Base-by-base conservation (phyloP, 2,113 vertebrate species). In the Barbus barbus region DNA sequence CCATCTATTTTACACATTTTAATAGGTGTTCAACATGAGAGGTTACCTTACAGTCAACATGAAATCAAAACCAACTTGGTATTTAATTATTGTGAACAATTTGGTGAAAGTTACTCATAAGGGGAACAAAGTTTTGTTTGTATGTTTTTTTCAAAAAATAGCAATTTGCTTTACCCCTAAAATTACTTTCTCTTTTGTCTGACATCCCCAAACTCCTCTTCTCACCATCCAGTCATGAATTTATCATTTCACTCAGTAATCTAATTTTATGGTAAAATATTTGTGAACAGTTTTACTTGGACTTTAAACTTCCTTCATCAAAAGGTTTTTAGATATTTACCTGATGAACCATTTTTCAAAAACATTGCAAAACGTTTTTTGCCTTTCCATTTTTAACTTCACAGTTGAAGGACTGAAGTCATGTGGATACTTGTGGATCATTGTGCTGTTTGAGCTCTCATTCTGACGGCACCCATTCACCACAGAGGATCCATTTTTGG, bases 91-190 rank as follows among this genome's bases (percentile, higher is more conserved):
- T 38, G 20, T 5, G 3, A 71, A 12, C 20, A 12, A 38, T 38
- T 36, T 38, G 20, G 20, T 38, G 67, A 71, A 38, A 22, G 33
- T 38, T 71, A 1, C 36, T 38, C 4, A 36, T 4, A 36, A 58
- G 6, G 8, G 20, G 22, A n/a, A 58, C 6, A 22, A 12, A 44
- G 41, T 44, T 44, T 9, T 78, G 89, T 87, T 38, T 84, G 13
- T 1, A 8, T 9, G 0, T 22, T 58, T 41, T 48, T 48, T 16
- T 16, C 14, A 16, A 12, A 5, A 44, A 44, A 12, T 6, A 44
- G 11, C 12, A 26, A 61, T 4, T 61, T 61, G 58, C 11, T 13
- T 4, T 1, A 60, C 9, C 11, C n/a, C 3, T n/a, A 60, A 60
- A 60, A 24, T n/a, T n/a, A n/a, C n/a, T n/a, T n/a, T n/a, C n/a